Base-by-base conservation (phyloP, 2,113 vertebrate genomes). In the Aviceda subcristata region DNA sequence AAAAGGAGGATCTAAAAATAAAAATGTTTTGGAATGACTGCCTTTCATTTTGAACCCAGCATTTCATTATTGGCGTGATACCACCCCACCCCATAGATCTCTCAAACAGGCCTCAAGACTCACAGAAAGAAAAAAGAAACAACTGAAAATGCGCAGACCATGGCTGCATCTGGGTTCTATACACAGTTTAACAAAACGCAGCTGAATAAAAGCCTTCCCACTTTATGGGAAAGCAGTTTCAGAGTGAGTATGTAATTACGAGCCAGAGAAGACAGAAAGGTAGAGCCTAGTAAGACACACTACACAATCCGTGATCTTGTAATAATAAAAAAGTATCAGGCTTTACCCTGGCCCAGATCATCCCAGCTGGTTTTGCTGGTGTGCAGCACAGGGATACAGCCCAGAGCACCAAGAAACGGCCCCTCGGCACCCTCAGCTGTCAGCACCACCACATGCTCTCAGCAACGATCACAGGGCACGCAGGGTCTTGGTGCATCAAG, bases 1-100 rank as follows among this genome's bases (percentile, higher is more conserved):
- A 76, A 73, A 91, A 94, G 71, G 43, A 85, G 51, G 23, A 67
- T 29, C 83, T 94, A 92, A 94, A 96, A 93, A 95, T 83, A 97
- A 90, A 76, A 73, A 6, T 11, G 53, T 27, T 91, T 66, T 90
- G 89, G 60, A 89, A 69, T 32, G 43, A 22, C 32, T 79, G 83
- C 39, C 24, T 92, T 63, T 36, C 8, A 2, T 29, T 72, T 21
- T 43, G 56, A 85, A 69, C 79, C 56, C 81, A 30, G 45, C 62
- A 38, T n/a, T 50, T 86, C 62, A 16, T 20, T 66, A 12, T 11
- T 92, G 91, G 77, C 63, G 55, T 1, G 1, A 62, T 8, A 55
- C 55, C 69, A 91, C 64, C 64, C n/a, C 66, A 79, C 27, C 27
- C 56, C 74, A 48, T 8, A 2, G 36, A 46, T 41, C 66, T 77